Evolutionary conservation across 2,888 invertebrate species (phyloP).

Genomic region (Caradrina kadenii): DNA sequence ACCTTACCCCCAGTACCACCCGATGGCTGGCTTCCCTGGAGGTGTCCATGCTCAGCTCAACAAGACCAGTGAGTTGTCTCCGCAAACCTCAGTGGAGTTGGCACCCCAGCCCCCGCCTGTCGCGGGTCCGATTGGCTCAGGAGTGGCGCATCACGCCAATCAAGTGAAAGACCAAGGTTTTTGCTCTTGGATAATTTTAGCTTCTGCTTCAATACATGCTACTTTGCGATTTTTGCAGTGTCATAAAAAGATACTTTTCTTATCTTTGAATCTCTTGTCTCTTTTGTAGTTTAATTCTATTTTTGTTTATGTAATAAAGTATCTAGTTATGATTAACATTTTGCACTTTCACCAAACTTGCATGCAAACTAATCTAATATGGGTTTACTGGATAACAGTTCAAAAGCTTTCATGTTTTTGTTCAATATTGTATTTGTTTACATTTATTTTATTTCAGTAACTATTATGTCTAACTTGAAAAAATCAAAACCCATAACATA

Average conservation of each 20-base stretch:
- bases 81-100: conserved; percentile 85
- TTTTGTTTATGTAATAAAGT: conserved; percentile 37
- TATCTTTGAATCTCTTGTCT: not conserved
- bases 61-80: conserved; percentile 90
- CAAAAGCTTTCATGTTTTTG: conserved; percentile 11
- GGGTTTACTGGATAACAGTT: conserved; percentile 10
- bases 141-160: conserved; percentile 84
- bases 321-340: conserved; percentile 55
- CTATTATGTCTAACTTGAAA: conserved; percentile 11
- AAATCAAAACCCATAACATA: conserved; percentile 6
- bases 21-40: conserved; percentile 89
- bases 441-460: conserved; percentile 1
- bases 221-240: conserved; percentile 85
- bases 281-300: not conserved
- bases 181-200: conserved; percentile 75
- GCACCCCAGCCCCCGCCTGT: conserved; percentile 78
- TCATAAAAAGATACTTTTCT: conserved; percentile 68
- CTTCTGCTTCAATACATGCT: conserved; percentile 81
- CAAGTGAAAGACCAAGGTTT: conserved; percentile 91
- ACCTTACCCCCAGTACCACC: conserved; percentile 87
- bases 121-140: conserved; percentile 86
- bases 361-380: conserved; percentile 37
- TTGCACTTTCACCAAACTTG: conserved; percentile 48
- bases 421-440: conserved; percentile 36
- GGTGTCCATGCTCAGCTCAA: conserved; percentile 85